A percentile compares a stretch with the other conserved stretches of the same genome.
These are phyloP conservation scores for Potorous gilbertii DNA, from an alignment of 2,797 vertebrate species.

Conservation along the genomic window DNA sequence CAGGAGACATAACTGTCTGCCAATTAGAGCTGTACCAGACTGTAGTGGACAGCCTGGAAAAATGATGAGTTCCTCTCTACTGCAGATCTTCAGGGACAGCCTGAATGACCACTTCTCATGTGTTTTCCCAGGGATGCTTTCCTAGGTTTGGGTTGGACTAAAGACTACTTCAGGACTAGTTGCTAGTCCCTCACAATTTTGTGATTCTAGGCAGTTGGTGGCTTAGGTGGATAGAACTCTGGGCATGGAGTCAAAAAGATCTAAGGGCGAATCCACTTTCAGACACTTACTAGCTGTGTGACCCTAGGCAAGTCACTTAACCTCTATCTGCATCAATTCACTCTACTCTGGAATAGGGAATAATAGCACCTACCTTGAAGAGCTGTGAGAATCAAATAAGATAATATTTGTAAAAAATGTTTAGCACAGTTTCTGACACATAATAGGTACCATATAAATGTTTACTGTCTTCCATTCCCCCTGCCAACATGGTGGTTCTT, in stretches of 20 bases:
- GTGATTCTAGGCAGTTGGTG: neutral
- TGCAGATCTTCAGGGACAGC: neutral
- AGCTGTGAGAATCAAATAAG: neutral
- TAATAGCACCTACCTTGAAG: no score
- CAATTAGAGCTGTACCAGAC: neutral
- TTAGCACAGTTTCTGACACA: neutral
- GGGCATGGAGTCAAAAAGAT: neutral
- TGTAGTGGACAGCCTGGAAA: neutral
- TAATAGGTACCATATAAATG: neutral
- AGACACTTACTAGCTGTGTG: neutral
- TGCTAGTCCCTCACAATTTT: neutral
- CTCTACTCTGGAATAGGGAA: no score
- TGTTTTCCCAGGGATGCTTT: neutral
- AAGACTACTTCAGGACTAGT: neutral
- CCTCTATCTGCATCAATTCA: neutral
- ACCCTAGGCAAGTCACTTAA: neutral
- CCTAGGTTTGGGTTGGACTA: neutral
- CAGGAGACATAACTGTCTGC: neutral
- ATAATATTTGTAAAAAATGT: neutral
- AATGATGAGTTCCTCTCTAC: neutral
- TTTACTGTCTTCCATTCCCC: neutral
- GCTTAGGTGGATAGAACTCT: no score
- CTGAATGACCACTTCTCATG: neutral
- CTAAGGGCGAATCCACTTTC: neutral
- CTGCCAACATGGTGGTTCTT: neutral